A percentile compares a stretch with the other conserved stretches of the same genome.
These are phyloP conservation scores for Ctenodactylus gundi DNA, from an alignment of 2,113 vertebrate species.

Conservation along the genomic window DNA sequence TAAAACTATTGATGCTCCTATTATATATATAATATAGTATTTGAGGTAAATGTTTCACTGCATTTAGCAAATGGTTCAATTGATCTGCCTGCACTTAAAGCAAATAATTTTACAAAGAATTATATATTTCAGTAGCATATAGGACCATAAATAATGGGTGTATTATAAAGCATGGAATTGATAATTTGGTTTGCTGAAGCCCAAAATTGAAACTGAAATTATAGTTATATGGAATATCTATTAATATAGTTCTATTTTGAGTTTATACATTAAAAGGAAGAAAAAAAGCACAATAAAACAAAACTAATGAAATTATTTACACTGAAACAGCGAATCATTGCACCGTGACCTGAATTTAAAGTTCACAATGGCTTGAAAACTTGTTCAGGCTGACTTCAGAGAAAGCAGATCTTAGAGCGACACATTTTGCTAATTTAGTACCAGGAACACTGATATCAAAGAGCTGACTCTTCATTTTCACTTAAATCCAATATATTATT, in stretches of 20 bases:
- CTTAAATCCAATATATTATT: constrained; percentile 1
- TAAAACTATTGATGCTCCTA: constrained; percentile 44
- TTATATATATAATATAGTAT: constrained; percentile 42
- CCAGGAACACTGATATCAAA: background rate
- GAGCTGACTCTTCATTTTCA: background rate
- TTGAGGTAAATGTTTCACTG: constrained; percentile 67
- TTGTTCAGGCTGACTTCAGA: background rate
- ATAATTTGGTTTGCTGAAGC: constrained; percentile 60
- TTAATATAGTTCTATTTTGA: constrained; percentile 54
- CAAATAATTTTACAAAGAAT: constrained; percentile 71
- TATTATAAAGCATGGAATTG: constrained; percentile 58
- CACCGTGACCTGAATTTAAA: background rate
- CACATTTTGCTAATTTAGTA: background rate
- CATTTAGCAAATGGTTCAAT: constrained; percentile 73
- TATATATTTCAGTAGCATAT: constrained; percentile 55
- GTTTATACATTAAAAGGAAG: constrained; percentile 42
- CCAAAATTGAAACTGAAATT: constrained; percentile 57
- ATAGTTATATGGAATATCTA: constrained; percentile 7
- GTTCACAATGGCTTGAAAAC: background rate
- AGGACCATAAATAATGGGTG: constrained; percentile 58
- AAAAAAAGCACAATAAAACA: constrained; percentile 13
- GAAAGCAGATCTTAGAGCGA: background rate
- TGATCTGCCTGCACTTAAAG: constrained; percentile 64
- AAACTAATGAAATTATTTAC: constrained; percentile 45
- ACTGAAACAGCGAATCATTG: background rate